Evolutionary conservation across 2,888 invertebrate species (phyloP), one percentile per base, ranked within the genome.

Genomic region (Apodemia zela): DNA sequence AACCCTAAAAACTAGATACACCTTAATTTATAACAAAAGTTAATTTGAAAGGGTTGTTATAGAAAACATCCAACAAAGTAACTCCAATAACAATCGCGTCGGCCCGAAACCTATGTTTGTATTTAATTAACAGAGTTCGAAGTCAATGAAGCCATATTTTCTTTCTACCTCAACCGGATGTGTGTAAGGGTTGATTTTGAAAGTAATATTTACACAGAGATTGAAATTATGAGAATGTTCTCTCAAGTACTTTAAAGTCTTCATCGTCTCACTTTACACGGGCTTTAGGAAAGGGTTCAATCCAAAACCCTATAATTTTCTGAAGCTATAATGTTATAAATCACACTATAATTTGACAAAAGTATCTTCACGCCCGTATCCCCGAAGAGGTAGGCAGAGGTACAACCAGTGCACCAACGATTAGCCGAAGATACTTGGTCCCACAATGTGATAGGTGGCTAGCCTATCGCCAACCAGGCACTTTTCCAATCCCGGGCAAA

Each of bases 11-110:
- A 59, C 63, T 62, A 59, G 60, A 61, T 33, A 66, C 57, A 35
- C 61, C 63, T 64, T 69, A 68, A 75, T 74, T 75, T 73, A 77
- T 73, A 73, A 74, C 64, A 68, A 71, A 71, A 72, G 73, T 75
- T 75, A 75, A 78, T 76, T 75, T 74, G 68, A 66, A 70, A 69
- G 69, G 68, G 74, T 73, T 72, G 68, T 72, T 74, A 71, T 73
- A 69, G 71, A 69, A 66, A 72, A 68, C 69, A 66, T 69, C 68
- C 68, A 68, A 71, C 69, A 70, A 69, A 65, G 66, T 66, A 68
- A 60, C 66, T 66, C 68, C 67, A 75, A 74, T 74, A 74, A 74
- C 73, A 75, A 73, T 71, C 69, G 67, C 65, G 67, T 66, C 45
- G 68, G 69, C 66, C 71, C 69, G 72, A 73, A 71, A 73, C 69